Percentiles rank a stretch among this genome's conserved stretches.
phyloP scores from a whole-genome alignment of 2,113 vertebrate species.

The Oncorhynchus mykiss region DNA sequence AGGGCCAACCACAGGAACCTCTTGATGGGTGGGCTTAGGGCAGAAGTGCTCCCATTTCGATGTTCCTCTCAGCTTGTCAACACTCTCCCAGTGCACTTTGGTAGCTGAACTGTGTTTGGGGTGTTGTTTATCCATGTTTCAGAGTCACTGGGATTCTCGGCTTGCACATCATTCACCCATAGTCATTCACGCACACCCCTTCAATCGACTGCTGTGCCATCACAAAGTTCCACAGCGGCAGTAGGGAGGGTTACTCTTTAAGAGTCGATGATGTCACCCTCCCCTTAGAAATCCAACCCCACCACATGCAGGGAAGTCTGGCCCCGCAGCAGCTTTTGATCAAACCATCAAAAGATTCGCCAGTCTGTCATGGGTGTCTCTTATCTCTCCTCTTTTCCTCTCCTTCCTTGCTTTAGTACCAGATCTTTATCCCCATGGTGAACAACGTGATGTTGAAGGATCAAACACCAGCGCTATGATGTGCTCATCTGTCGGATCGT shows the following conservation, averaged over 20 bases:
- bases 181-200: too few relatives aligned
- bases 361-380: constrained; percentile 40
- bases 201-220: constrained; percentile 44
- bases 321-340: constrained; percentile 52
- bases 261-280: constrained; percentile 60
- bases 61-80: too few relatives aligned
- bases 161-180: too few relatives aligned
- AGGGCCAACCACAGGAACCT: too few relatives aligned
- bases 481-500: constrained; percentile 96
- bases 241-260: constrained; percentile 52
- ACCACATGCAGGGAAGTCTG: constrained; percentile 36
- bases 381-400: background rate
- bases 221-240: constrained; percentile 9
- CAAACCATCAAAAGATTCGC: constrained; percentile 4
- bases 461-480: constrained; percentile 95
- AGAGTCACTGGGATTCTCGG: too few relatives aligned
- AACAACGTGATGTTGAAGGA: constrained; percentile 95
- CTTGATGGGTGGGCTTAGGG: too few relatives aligned
- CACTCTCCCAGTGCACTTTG: too few relatives aligned
- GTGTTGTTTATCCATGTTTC: too few relatives aligned
- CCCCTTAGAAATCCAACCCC: constrained; percentile 13
- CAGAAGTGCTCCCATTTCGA: too few relatives aligned
- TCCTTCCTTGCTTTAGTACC: constrained; percentile 81
- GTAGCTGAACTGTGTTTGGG: too few relatives aligned
- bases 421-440: constrained; percentile 99